phyloP scores from a whole-genome alignment of 2,113 vertebrate species.

The Tetrao urogallus region DNA sequence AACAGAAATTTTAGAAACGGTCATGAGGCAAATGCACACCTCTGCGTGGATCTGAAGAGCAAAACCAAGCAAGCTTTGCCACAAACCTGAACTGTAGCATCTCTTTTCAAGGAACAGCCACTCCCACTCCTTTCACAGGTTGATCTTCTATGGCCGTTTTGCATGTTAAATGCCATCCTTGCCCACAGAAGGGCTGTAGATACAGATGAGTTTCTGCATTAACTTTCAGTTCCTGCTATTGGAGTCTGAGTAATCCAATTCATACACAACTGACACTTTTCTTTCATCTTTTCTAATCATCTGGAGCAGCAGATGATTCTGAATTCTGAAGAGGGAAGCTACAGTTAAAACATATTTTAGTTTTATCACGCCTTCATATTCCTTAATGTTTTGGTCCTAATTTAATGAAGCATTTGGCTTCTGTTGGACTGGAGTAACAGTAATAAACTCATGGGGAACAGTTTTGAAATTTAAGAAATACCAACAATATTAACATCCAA shows the following conservation, averaged over 20 bases:
- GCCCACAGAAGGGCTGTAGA: background rate
- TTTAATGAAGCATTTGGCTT: background rate
- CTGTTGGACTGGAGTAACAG: background rate
- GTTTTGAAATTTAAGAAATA: slow-evolving; percentile 43
- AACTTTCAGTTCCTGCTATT: background rate
- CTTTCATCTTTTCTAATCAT: background rate
- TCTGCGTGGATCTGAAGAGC: slow-evolving; percentile 59
- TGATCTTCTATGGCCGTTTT: background rate
- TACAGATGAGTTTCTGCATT: background rate
- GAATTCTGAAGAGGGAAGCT: slow-evolving; percentile 49
- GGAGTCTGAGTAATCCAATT: slow-evolving; percentile 9
- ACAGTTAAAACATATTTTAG: slow-evolving; percentile 9
- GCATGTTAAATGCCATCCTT: background rate
- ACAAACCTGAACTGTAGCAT: slow-evolving; percentile 21
- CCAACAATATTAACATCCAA: slow-evolving; percentile 21
- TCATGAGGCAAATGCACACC: slow-evolving; percentile 62
- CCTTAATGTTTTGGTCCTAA: background rate
- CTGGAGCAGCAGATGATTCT: background rate
- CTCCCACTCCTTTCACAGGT: background rate
- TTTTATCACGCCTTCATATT: background rate
- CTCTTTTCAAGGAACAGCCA: slow-evolving; percentile 29
- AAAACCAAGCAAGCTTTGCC: slow-evolving; percentile 25
- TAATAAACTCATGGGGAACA: background rate
- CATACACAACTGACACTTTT: background rate
- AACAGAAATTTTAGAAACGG: slow-evolving; percentile 60